Conservation (phyloP, 2,797 vertebrate genomes). For the Xenops minutus region DNA sequence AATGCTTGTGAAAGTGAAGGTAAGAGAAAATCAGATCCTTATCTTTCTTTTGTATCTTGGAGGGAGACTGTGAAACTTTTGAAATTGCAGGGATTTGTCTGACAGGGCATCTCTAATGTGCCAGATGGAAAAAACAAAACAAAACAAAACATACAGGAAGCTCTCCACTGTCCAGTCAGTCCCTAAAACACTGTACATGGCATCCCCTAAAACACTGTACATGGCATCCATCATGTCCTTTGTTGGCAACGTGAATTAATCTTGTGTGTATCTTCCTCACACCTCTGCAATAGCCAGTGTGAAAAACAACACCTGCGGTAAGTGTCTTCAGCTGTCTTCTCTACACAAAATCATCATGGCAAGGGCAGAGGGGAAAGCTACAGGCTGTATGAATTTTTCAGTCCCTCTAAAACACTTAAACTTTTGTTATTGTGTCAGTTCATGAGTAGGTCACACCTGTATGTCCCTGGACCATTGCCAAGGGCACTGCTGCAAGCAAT, state of each 20-base stretch:
- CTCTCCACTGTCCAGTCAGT: background rate
- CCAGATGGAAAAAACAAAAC: background rate
- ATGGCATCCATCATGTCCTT: background rate
- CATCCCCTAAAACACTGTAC: background rate
- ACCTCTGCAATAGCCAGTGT: background rate
- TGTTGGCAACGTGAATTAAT: background rate
- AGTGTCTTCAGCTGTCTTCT: background rate
- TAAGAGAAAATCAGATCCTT: background rate
- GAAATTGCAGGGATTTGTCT: background rate
- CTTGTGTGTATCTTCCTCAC: background rate
- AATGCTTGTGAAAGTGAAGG: background rate
- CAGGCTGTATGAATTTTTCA: background rate
- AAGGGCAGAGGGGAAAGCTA: constrained; percentile 12
- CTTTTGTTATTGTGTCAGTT: background rate
- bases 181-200: background rate
- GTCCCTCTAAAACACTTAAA: background rate
- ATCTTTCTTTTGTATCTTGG: background rate
- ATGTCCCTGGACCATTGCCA: background rate
- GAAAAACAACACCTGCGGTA: background rate
- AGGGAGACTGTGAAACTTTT: background rate
- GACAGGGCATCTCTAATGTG: background rate
- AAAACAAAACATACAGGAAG: background rate
- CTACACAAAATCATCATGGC: background rate
- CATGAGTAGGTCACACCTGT: background rate
- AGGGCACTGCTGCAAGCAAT: background rate